Base-by-base conservation (phyloP, 1,140 invertebrate species). In the Monomorium pharaonis region DNA sequence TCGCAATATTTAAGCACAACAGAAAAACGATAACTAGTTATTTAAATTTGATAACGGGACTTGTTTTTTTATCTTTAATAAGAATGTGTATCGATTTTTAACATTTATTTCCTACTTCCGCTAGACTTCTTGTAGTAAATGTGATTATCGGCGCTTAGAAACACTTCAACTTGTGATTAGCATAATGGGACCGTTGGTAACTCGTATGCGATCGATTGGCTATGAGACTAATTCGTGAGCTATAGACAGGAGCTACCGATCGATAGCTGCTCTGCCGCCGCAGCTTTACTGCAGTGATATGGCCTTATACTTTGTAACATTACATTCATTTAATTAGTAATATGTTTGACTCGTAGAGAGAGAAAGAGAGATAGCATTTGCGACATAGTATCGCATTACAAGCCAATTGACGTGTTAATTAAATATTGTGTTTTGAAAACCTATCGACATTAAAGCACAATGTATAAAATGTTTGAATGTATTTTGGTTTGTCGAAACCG, bases 201-300 rank as follows among this genome's bases (percentile, higher is more conserved):
- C 30, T 80, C 21, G 37, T 67, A 16, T 49, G 74, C 72, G 88
- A 87, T 90, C 86, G 88, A 91, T 89, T 56, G 51, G 24, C 60
- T 85, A 76, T 51, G 85, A 86, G 87, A 70, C 86, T 92, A 89
- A 92, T 91, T 91, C 91, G 89, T 83, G 76, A 83, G 47, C 83
- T 84, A 86, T 54, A 80, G 80, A 72, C 89, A 90, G 67, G 72
- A 78, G 51, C 44, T 33, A 63, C 74, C 49, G 78, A 92, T 92
- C 89, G 76, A 91, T 92, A 89, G 65, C 60, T 67, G 37, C 86
- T 85, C 44, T 37, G 42, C 56, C 54, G n/a, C 5, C 56, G 27
- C 54, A 44, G 75, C 78, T 70, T 70, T 62, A 44, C 77, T 27
- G 44, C 44, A 47, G 58, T 21, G 58, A 70, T 69, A 54, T 21